Evolutionary conservation across 2,113 vertebrate genomes (phyloP).

Genomic region (Heterotilapia buettikoferi): DNA sequence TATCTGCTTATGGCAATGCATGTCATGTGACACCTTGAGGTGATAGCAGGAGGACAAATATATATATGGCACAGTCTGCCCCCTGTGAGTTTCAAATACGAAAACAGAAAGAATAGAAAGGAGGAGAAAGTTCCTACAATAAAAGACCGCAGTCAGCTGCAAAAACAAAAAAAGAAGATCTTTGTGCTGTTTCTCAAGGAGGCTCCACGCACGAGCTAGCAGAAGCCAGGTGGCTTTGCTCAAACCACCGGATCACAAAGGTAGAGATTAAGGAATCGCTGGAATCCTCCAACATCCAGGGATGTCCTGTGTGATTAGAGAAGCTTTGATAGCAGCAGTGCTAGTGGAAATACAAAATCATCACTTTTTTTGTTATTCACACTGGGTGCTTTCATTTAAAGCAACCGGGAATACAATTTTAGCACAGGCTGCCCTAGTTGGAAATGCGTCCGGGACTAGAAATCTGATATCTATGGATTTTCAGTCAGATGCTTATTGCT

Average conservation of each 20-base stretch:
- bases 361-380: slow-evolving; percentile 21
- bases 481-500: not conserved
- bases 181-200: not conserved
- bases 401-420: not conserved
- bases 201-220: not conserved
- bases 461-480: not conserved
- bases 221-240: slow-evolving; percentile 35
- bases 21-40: not conserved
- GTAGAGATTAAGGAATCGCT: slow-evolving; percentile 34
- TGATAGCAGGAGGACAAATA: not conserved
- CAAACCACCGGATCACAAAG: slow-evolving; percentile 6
- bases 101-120: not conserved
- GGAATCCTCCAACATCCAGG: not conserved
- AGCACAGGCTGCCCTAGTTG: not conserved
- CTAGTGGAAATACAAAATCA: slow-evolving; percentile 31
- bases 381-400: slow-evolving; percentile 8
- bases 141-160: not conserved
- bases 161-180: not conserved
- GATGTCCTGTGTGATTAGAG: slow-evolving; percentile 32
- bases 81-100: not conserved
- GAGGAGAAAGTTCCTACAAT: not conserved
- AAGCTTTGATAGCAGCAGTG: slow-evolving; percentile 13
- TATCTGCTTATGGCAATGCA: not conserved
- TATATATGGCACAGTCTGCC: not conserved
- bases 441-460: not conserved